Conservation (phyloP, 2,113 vertebrate species). For the Acinonyx jubatus region DNA sequence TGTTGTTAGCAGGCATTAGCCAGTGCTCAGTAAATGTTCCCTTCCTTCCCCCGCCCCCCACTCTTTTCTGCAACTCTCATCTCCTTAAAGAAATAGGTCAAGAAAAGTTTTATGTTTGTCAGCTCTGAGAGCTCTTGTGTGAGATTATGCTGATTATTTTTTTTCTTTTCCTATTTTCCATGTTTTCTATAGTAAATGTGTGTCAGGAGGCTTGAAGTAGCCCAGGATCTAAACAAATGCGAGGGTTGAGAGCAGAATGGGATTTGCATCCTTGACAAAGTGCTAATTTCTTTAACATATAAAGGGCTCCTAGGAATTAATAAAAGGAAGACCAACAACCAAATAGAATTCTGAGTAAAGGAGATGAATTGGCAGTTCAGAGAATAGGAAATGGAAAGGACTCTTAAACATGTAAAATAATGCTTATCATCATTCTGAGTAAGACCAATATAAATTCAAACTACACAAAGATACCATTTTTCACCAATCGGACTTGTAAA, state of each 20-base stretch:
- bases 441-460: neutral
- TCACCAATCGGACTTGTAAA: neutral
- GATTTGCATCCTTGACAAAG: neutral
- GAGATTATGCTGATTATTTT: neutral
- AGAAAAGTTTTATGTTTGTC: neutral
- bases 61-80: neutral
- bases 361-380: neutral
- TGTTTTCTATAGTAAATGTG: neutral
- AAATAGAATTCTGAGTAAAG: neutral
- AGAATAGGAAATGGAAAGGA: neutral
- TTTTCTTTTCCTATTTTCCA: neutral
- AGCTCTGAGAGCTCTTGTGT: neutral
- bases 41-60: neutral
- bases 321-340: neutral
- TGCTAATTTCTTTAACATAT: neutral
- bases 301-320: neutral
- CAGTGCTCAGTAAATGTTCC: neutral
- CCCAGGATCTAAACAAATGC: neutral
- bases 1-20: neutral
- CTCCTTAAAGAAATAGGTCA: neutral
- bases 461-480: neutral
- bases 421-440: neutral
- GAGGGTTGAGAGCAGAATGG: neutral
- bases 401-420: neutral
- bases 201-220: neutral